Evolutionary conservation across 1,140 invertebrate genomes (phyloP).

Genomic region (Zaprionus lachaisei): DNA sequence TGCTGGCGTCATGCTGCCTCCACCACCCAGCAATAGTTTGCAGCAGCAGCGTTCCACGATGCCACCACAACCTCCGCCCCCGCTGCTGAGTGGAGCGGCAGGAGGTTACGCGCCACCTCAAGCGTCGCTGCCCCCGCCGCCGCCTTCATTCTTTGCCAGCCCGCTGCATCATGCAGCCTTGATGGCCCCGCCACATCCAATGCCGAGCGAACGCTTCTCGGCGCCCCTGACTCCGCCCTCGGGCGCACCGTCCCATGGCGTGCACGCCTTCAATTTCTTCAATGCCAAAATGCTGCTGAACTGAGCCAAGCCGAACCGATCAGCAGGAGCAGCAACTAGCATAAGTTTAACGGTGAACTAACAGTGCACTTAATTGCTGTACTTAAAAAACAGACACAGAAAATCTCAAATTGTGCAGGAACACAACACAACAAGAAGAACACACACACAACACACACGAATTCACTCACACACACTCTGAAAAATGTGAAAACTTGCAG

Average conservation of each 20-base stretch:
- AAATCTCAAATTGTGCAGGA: constrained; percentile 78
- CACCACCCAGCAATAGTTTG: constrained; percentile 46
- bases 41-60: constrained; percentile 16
- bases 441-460: constrained; percentile 9
- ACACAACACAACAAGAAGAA: constrained; percentile 52
- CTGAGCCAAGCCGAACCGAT: constrained; percentile 21
- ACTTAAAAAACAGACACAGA: constrained; percentile 62
- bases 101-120: constrained; percentile 24
- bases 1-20: constrained; percentile 61
- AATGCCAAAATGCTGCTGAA: constrained; percentile 79
- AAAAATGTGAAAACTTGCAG: constrained; percentile 8
- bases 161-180: constrained; percentile 52
- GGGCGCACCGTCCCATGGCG: constrained; percentile 31
- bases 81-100: constrained; percentile 46
- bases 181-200: constrained; percentile 61
- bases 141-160: constrained; percentile 45
- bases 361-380: constrained; percentile 77
- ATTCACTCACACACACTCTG: not conserved
- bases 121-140: constrained; percentile 16
- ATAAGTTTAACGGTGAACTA: constrained; percentile 34
- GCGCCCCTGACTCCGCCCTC: constrained; percentile 42
- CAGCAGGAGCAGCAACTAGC: constrained; percentile 20
- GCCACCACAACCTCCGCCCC: constrained; percentile 58
- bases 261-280: constrained; percentile 72
- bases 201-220: constrained; percentile 22